Base-by-base conservation (phyloP, 2,113 vertebrate genomes). In the Calidris pygmaea region DNA sequence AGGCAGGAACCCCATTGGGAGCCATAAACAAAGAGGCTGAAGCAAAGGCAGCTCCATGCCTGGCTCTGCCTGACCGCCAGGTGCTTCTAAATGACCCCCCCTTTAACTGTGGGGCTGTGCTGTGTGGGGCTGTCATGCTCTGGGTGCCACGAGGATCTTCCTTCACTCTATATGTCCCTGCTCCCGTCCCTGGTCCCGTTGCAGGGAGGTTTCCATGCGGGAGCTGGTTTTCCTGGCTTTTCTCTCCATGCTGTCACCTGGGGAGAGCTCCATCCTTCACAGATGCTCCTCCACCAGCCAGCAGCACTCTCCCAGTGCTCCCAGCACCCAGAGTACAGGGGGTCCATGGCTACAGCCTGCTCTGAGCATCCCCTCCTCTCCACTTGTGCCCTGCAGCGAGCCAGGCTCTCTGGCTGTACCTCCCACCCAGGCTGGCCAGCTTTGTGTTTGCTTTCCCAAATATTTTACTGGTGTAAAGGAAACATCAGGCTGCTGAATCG, bases 371-470 rank as follows among this genome's bases (percentile, higher is more conserved):
- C 21, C 37, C 14, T 63, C n/a, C 65, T n/a, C 50, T 63, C 29
- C 27, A 1, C 22, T 48, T 7, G 32, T 34, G 71, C 62, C 37
- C 32, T 82, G 67, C 89, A 60, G 66, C 0, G 0, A 87, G n/a
- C 27, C 1, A 1, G 43, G 9, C 34, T 87, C 59, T 58, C 81
- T 12, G 63, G n/a, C 81, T 67, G 23, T 48, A 70, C 39, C 85
- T 90, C 85, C 71, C 63, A 82, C 74, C 14, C 89, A 75, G 47
- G 81, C 63, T 87, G 0, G 0, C 74, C 90, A 90, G 93, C 34
- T 80, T 74, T 90, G 47, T 41, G 37, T 80, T 88, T 90, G 88
- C 43, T 96, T 96, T 90, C 90, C 72, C 82, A 90, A 93, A 86
- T 71, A 81, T 88, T 92, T 95, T 70, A 22, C 66, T 80, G 63